Evolutionary conservation across 2,888 invertebrate genomes (phyloP), one percentile per base, ranked within the genome.

Genomic region (Drosophila ezoana): DNA sequence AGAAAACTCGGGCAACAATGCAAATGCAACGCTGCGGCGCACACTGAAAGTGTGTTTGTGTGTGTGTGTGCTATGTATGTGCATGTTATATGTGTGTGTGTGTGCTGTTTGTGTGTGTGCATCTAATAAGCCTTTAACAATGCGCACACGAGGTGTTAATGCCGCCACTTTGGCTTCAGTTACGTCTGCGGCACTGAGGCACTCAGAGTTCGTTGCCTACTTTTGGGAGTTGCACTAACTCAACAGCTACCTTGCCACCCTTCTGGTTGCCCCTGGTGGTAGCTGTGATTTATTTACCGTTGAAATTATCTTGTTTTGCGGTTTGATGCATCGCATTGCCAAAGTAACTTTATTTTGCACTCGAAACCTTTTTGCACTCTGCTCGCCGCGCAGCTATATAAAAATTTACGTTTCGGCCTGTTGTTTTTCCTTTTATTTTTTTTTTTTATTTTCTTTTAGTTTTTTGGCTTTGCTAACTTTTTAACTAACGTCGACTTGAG

Each of bases 301-400:
- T 87, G 89, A 90, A 90, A 90, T 90, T 90, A 90, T 90, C 90
- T 86, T 89, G 88, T 88, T 89, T 81, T 90, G 85, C 75, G 87
- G 88, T 88, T 82, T 86, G 86, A 88, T 88, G 85, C 85, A 86
- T 88, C 83, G 79, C 86, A 86, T 72, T 88, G 80, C 76, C 76
- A 77, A 85, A 85, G 85, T 88, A 85, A 88, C 88, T 85, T 85
- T 85, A 85, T 87, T 85, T 82, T 79, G 88, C 85, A 87, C 85
- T 85, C 83, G 76, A 85, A 87, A 76, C 86, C 82, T 82, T 87
- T 84, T 85, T 85, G 69, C 86, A 72, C 73, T 77, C 70, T 70
- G 65, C 71, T 28, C 28, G 64, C 79, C 64, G 81, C 63, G 63
- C 66, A 61, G 63, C 78, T 75, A 80, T 81, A 87, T 76, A 82